Evolutionary conservation across 2,797 vertebrate genomes (phyloP).

Genomic region (Hipposideros larvatus): DNA sequence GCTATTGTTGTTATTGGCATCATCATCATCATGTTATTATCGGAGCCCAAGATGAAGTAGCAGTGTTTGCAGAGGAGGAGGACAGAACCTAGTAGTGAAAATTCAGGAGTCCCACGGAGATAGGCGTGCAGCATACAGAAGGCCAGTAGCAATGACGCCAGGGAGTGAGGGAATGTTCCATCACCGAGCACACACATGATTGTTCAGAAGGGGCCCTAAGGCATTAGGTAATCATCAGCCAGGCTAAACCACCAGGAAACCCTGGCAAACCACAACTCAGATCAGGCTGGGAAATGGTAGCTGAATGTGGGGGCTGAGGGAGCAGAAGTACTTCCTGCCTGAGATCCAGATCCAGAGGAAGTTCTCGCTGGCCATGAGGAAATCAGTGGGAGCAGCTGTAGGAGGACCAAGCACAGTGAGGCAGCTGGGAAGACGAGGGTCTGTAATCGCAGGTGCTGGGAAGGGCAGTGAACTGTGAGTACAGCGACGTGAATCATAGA

Average conservation of each 20-base stretch:
- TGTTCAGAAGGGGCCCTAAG: not conserved
- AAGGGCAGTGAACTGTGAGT: not conserved
- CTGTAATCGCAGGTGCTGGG: not conserved
- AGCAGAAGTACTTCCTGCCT: not conserved
- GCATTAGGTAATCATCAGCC: not conserved
- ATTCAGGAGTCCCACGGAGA: not conserved
- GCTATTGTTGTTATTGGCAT: not conserved
- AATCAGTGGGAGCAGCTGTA: accelerated
- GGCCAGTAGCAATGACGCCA: accelerated
- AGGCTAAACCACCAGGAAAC: not conserved
- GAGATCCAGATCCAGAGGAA: not conserved
- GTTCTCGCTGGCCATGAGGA: not conserved
- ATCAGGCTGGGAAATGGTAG: not conserved
- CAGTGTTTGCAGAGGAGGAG: not conserved
- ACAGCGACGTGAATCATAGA: not conserved
- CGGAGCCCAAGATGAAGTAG: not conserved
- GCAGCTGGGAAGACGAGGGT: not conserved
- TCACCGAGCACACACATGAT: accelerated
- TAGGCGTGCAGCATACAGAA: accelerated
- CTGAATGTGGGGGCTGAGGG: not conserved
- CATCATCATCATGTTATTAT: not conserved
- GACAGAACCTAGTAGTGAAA: not conserved
- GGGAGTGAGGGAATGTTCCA: not conserved
- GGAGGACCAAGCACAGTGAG: not conserved
- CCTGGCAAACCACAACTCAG: not conserved